A percentile compares a stretch with the other conserved stretches of the same genome.
These are phyloP conservation scores for Plagiodera versicolora DNA, from an alignment of 2,888 invertebrate genomes.

Conservation along the genomic window DNA sequence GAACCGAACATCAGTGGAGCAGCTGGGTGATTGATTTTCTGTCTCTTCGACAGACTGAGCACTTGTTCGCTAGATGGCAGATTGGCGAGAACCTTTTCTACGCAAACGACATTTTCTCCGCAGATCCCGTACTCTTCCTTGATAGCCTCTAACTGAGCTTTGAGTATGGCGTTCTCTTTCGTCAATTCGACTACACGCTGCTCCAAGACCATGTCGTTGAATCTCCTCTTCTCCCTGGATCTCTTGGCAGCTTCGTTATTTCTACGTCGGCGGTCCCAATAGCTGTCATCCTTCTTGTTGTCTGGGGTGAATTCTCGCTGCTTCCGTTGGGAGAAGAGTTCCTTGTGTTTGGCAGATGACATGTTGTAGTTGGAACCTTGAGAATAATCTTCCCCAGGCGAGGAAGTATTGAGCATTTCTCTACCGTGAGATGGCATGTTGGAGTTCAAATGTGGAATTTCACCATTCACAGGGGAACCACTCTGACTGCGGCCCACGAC, in stretches of 20 bases:
- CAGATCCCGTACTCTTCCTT: constrained; percentile 91
- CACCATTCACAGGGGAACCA: constrained; percentile 70
- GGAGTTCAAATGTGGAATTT: constrained; percentile 64
- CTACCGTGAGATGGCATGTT: constrained; percentile 57
- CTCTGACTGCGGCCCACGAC: constrained; percentile 77
- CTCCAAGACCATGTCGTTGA: constrained; percentile 96
- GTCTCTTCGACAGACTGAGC: constrained; percentile 79
- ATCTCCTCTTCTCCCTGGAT: constrained; percentile 93
- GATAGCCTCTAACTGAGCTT: constrained; percentile 89
- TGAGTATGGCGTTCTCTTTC: constrained; percentile 92
- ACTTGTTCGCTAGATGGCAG: constrained; percentile 84
- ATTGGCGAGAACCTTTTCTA: constrained; percentile 86
- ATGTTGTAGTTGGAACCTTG: constrained; percentile 56
- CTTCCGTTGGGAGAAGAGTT: constrained; percentile 86
- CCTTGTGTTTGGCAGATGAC: constrained; percentile 68
- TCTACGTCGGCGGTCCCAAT: constrained; percentile 93
- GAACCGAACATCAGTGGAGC: constrained; percentile 61
- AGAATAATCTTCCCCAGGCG: constrained; percentile 47
- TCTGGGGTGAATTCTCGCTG: constrained; percentile 97
- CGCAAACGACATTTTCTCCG: constrained; percentile 82
- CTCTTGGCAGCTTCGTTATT: constrained; percentile 98
- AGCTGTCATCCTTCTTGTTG: constrained; percentile 94
- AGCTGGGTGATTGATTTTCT: constrained; percentile 57
- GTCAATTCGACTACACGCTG: constrained; percentile 91
- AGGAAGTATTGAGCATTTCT: constrained; percentile 52